Base-by-base conservation (phyloP, 2,797 vertebrate genomes). In the Oreochromis grahami region DNA sequence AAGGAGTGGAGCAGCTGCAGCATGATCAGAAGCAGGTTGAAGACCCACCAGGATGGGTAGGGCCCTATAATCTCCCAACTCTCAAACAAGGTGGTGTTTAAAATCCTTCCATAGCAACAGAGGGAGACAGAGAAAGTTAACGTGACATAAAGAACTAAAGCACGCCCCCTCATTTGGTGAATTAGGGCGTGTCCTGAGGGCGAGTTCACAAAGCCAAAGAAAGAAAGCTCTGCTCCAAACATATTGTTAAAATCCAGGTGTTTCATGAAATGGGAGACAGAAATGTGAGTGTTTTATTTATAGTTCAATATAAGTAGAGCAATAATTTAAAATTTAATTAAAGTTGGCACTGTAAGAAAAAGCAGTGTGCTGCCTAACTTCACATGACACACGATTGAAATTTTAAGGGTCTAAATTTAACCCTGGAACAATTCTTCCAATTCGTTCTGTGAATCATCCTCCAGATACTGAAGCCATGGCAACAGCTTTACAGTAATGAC, bases 11-110 rank as follows among this genome's bases (percentile, higher is more conserved):
- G 95, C 15, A 97, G 95, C 95, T 98, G 98, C 93, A 99, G 94
- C 93, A 98, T 87, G 52, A 98, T 90, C 83, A 99, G 97, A 86
- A 99, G 96, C 82, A 97, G 88, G 76, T 98, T 98, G 93, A 99
- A 98, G 90, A 99, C 94, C 98, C 98, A 99, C 96, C 98, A 98
- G 91, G 98, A 98, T 7, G 99, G 99, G 93, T 97, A 99, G 76
- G 97, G 97, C 51, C 99, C 99, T 24, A 99, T 96, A 32, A 98
- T 97, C 95, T 99, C 98, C 96, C 98, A 99, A 90, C 98, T 97
- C 96, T 99, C 99, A 89, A 99, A 98, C 74, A 98, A 89, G 0
- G 97, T 97, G 72, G 97, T 97, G 84, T 99, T 99, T 94, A 99
- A 96, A 95, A 99, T 96, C 99, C 99, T 99, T 92, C 45, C 80